Percentiles rank a stretch among this genome's conserved stretches.
phyloP scores from a whole-genome alignment of 2,113 vertebrate species.

The Notiomystis cincta region DNA sequence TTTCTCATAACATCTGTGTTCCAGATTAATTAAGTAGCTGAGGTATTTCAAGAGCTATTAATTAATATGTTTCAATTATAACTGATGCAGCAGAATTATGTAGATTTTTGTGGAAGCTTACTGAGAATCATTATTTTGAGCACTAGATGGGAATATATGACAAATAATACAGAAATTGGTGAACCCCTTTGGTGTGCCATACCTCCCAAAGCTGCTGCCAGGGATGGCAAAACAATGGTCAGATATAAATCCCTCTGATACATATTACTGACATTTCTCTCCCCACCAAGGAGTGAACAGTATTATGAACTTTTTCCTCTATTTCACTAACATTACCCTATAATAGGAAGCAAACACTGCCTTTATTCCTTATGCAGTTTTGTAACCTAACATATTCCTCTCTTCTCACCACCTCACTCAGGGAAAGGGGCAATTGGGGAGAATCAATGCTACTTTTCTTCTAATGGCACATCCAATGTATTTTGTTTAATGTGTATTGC shows the following conservation, averaged over 20 bases:
- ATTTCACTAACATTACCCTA: neutral
- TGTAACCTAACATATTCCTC: neutral
- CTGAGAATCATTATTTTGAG: neutral
- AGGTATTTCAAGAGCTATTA: slow-evolving; percentile 14
- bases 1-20: neutral
- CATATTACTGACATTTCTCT: neutral
- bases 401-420: neutral
- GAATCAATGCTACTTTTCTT: neutral
- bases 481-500: neutral
- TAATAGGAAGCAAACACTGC: neutral
- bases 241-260: neutral
- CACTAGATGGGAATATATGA: neutral
- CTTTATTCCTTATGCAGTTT: neutral
- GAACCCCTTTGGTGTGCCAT: neutral
- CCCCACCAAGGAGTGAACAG: neutral
- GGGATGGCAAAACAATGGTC: neutral
- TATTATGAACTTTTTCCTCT: neutral
- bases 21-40: neutral
- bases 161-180: neutral
- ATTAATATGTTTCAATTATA: slow-evolving; percentile 27
- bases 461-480: neutral
- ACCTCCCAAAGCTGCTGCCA: neutral
- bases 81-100: neutral
- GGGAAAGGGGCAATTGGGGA: neutral
- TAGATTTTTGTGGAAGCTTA: neutral